Base-by-base conservation (phyloP, 2,113 vertebrate genomes). In the Tyto alba region DNA sequence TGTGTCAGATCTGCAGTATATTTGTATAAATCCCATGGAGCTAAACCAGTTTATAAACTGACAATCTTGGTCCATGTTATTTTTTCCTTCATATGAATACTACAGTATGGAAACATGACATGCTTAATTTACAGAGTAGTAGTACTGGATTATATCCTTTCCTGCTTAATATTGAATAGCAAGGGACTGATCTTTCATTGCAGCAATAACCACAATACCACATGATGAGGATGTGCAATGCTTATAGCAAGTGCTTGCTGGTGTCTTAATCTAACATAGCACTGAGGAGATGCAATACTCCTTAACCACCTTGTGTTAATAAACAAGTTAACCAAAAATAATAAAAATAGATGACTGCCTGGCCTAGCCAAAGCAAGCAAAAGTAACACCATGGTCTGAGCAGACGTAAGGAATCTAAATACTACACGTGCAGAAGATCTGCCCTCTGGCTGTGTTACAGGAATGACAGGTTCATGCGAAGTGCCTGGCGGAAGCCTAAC, bases 381-480 rank as follows among this genome's bases (percentile, higher is more conserved):
- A 79, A 71, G 34, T 12, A 79, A 6, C 19, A 29, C 23, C 9
- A 2, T 38, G 25, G 12, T 50, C 59, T 36, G 27, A 68, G 60
- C 40, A 78, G 62, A 11, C 16, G 11, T 16, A 30, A 60, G 56
- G 52, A 66, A 60, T 41, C 25, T 13, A 56, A 53, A 36, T 17
- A 20, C 3, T 10, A 1, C 0, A 3, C 2, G 16, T 10, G 30
- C 30, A 16, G 43, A 57, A 83, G 38, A 34, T 40, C 21, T 59
- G n/a, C 10, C 43, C 47, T 55, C 32, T 41, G 73, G 67, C 72
- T 27, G 0, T 27, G 16, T 68, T 48, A 40, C 26, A 72, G 9
- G 23, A 34, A 40, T 57, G 52, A 5, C 26, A 75, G 36, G 41
- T 32, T 16, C 17, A 38, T 45, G 2, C 1, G 0, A 1, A 26